These are phyloP conservation scores for Pachypanchax playfairii DNA, from an alignment of 2,113 vertebrate species.

Conservation along the genomic window DNA sequence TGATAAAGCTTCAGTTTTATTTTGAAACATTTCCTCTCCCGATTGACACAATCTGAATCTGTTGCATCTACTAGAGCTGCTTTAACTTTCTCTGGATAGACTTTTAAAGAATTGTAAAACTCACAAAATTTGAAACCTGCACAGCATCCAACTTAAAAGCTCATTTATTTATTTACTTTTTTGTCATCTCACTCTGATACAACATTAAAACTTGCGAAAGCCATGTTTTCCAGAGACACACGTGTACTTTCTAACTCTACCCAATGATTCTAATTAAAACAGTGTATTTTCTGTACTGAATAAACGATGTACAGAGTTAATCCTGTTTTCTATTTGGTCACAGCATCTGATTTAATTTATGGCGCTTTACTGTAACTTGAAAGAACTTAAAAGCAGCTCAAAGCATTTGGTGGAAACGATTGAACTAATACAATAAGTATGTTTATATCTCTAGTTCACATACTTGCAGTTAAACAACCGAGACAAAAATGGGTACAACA, in stretches of 20 bases:
- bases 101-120: constrained; percentile 8
- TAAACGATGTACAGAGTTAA: neutral
- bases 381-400: neutral
- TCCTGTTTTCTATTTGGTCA: neutral
- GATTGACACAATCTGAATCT: too few species aligned
- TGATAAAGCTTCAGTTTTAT: too few species aligned
- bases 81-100: neutral
- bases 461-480: neutral
- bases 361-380: neutral
- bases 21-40: too few species aligned
- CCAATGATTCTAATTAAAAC: neutral
- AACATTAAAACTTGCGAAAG: neutral
- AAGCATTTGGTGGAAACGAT: neutral
- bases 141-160: neutral
- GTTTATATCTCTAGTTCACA: neutral
- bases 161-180: neutral
- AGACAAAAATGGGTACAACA: neutral
- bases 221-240: neutral
- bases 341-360: constrained; percentile 1
- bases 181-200: neutral
- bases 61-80: neutral
- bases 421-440: neutral
- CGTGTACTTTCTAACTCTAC: neutral
- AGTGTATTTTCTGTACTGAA: neutral
- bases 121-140: neutral